A percentile compares a stretch with the other conserved stretches of the same genome.
phyloP scores from a whole-genome alignment of 53 echinoderm and acorn worm genomes.

The Patiria pectinifera region DNA sequence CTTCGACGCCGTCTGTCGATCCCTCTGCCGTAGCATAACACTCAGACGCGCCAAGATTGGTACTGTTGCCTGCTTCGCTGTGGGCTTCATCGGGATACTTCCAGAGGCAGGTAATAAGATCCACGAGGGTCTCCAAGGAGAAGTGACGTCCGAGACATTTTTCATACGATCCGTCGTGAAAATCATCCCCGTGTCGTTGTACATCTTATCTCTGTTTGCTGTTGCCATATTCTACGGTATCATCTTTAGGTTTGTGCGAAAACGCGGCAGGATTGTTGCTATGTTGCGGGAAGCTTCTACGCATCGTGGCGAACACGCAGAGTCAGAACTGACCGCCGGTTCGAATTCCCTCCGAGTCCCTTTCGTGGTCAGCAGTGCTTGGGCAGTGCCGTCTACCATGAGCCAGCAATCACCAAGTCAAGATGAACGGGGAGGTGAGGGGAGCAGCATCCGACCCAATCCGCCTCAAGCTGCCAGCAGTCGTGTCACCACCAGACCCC shows the following conservation, averaged over 20 bases:
- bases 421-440: no score
- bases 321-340: no score
- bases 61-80: not conserved
- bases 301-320: no score
- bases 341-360: no score
- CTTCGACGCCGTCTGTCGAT: conserved; percentile 37
- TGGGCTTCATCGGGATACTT: not conserved
- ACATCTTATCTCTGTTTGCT: not conserved
- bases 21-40: not conserved
- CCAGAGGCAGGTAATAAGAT: not conserved
- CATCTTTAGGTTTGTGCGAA: not conserved
- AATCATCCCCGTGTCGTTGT: not conserved
- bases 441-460: no score
- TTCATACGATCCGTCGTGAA: not conserved
- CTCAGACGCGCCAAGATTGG: not conserved
- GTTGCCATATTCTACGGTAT: not conserved
- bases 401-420: no score
- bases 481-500: no score
- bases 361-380: no score
- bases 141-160: no score
- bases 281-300: not conserved
- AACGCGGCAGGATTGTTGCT: not conserved
- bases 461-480: not conserved
- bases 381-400: no score
- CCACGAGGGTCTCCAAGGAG: not conserved